These are phyloP conservation scores for Phallusia fumigata DNA, from an alignment of 23 tunicate species.

Conservation along the genomic window DNA sequence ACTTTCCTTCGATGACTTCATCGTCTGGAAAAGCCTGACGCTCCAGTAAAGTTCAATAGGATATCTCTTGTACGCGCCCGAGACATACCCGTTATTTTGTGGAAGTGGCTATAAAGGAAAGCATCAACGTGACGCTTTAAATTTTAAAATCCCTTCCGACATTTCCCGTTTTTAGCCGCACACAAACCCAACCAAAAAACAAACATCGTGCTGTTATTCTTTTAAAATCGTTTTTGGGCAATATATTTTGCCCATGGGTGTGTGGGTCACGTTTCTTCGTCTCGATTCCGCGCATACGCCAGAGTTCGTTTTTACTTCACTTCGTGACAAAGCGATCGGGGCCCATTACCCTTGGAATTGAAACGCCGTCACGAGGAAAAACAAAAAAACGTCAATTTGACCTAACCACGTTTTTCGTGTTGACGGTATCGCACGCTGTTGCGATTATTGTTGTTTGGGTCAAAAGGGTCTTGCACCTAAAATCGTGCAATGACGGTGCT, in stretches of 20 bases:
- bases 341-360: slow-evolving; percentile 8
- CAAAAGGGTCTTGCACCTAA: background rate
- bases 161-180: no score
- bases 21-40: background rate
- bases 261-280: slow-evolving; percentile 34
- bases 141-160: no score
- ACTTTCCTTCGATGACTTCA: background rate
- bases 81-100: no score
- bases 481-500: background rate
- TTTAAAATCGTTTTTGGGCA: no score
- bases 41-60: background rate
- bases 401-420: background rate
- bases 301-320: background rate
- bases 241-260: slow-evolving; percentile 19
- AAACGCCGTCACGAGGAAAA: background rate
- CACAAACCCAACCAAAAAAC: no score
- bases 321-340: slow-evolving; percentile 4
- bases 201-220: no score
- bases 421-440: background rate
- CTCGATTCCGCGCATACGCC: background rate
- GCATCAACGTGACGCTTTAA: background rate
- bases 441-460: background rate
- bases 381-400: background rate
- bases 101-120: background rate
- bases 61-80: no score